Conservation (phyloP, 2,113 vertebrate species). For the Cinclus mexicanus region DNA sequence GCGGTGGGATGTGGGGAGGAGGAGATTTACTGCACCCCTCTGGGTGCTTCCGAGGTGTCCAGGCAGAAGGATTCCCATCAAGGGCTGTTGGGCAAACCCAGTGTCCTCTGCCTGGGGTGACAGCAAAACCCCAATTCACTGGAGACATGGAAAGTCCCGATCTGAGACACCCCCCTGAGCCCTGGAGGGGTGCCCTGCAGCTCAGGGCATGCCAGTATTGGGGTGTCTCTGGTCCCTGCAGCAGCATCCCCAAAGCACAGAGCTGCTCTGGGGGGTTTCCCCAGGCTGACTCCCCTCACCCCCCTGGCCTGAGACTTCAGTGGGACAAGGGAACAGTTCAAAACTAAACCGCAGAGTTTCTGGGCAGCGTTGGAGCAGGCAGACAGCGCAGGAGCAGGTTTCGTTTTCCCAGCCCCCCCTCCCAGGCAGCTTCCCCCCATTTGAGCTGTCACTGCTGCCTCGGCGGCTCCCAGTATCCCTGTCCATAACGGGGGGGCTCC, state of each 20-base stretch:
- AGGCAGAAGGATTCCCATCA: not conserved
- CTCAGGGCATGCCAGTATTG: not conserved
- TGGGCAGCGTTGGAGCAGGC: not conserved
- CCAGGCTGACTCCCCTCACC: not conserved
- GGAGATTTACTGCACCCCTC: not conserved
- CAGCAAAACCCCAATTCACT: not conserved
- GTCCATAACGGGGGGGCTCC: rapidly evolving
- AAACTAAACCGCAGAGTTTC: not conserved
- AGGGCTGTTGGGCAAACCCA: not conserved
- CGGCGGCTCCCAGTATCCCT: not conserved
- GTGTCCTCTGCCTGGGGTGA: not conserved
- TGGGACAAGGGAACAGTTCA: not conserved
- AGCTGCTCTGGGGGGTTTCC: not conserved
- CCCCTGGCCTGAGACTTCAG: not conserved
- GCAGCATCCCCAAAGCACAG: not conserved
- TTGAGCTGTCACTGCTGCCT: not conserved
- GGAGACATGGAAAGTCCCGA: not conserved
- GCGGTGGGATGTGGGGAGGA: not conserved
- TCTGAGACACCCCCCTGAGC: not conserved
- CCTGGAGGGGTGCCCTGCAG: not conserved
- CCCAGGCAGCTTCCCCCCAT: not conserved
- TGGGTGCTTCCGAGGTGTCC: not conserved
- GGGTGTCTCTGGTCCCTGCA: not conserved
- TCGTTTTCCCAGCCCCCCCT: not conserved
- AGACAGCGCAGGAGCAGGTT: not conserved